These are phyloP conservation scores for Beris chalybata DNA, from an alignment of 2,888 invertebrate species.

Conservation along the genomic window DNA sequence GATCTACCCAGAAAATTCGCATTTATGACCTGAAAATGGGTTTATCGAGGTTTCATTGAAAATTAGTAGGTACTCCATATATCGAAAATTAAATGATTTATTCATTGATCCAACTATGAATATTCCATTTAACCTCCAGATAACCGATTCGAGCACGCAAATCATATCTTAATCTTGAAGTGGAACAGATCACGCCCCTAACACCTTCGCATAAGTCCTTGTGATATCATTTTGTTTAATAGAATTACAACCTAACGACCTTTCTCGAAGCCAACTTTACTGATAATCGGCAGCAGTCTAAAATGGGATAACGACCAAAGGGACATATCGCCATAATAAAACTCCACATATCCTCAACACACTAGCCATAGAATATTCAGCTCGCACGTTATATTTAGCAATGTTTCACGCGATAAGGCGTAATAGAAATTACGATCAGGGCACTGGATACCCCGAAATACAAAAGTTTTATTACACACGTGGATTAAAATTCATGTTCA, in stretches of 20 bases:
- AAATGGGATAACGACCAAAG: conserved; percentile 13
- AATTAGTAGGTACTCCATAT: too few relatives aligned
- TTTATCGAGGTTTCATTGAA: too few relatives aligned
- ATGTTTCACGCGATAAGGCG: conserved; percentile 35
- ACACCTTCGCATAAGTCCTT: background rate
- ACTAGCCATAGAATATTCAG: conserved; percentile 25
- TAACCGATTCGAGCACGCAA: too few relatives aligned
- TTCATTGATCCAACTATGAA: too few relatives aligned
- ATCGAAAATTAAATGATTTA: too few relatives aligned
- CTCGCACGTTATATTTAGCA: conserved; percentile 23
- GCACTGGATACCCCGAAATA: conserved; percentile 3
- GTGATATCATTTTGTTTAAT: conserved; percentile 20
- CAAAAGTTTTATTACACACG: conserved; percentile 28
- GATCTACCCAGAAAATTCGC: too few relatives aligned
- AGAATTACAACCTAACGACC: conserved; percentile 22
- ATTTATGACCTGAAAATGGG: too few relatives aligned
- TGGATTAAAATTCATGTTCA: conserved; percentile 30
- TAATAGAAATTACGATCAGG: conserved; percentile 30
- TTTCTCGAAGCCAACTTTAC: background rate
- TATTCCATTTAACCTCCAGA: too few relatives aligned
- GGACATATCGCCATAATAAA: conserved; percentile 11
- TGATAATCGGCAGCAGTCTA: conserved; percentile 8
- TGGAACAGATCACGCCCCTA: too few relatives aligned
- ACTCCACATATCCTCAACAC: conserved; percentile 3
- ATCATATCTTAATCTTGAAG: too few relatives aligned